A percentile compares a stretch with the other conserved stretches of the same genome.
phyloP scores from a whole-genome alignment of 2,113 vertebrate genomes.

The Platichthys flesus region DNA sequence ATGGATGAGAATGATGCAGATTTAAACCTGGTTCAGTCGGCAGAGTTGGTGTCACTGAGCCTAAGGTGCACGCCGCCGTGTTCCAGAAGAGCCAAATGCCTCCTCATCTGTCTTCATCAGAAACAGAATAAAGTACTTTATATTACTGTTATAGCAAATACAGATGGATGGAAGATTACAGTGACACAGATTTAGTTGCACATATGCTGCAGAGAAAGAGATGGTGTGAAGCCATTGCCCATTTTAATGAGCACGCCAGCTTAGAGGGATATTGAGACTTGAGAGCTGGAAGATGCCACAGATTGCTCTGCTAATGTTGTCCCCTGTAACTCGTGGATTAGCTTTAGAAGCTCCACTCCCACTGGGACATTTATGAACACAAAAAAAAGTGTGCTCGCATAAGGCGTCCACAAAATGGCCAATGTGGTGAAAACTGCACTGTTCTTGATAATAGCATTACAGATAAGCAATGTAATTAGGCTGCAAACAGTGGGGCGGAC shows the following conservation, averaged over 20 bases:
- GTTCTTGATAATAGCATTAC: conserved; percentile 59
- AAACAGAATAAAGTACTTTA: conserved; percentile 39
- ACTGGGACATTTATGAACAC: conserved; percentile 16
- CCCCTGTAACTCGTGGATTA: conserved; percentile 62
- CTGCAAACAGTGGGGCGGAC: conserved; percentile 43
- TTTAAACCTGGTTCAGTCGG: neutral
- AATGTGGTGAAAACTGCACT: conserved; percentile 57
- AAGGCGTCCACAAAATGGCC: conserved; percentile 45
- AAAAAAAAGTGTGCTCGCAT: conserved; percentile 17
- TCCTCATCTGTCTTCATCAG: conserved; percentile 44
- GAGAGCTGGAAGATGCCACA: conserved; percentile 56
- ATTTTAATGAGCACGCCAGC: conserved; percentile 61
- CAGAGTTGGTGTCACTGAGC: neutral
- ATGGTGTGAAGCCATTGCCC: conserved; percentile 48
- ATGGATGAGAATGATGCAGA: conserved; percentile 10
- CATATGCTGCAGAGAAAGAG: conserved; percentile 57
- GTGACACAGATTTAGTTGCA: conserved; percentile 57
- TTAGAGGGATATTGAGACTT: conserved; percentile 63
- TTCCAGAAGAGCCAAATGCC: neutral
- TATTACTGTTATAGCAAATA: conserved; percentile 46
- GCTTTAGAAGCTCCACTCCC: conserved; percentile 49
- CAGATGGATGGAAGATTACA: conserved; percentile 60
- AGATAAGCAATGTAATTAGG: conserved; percentile 70
- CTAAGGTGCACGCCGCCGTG: neutral
- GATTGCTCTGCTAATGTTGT: conserved; percentile 63